phyloP scores from a whole-genome alignment of 2,888 invertebrate genomes.

The Gisinianus flammeolus region DNA sequence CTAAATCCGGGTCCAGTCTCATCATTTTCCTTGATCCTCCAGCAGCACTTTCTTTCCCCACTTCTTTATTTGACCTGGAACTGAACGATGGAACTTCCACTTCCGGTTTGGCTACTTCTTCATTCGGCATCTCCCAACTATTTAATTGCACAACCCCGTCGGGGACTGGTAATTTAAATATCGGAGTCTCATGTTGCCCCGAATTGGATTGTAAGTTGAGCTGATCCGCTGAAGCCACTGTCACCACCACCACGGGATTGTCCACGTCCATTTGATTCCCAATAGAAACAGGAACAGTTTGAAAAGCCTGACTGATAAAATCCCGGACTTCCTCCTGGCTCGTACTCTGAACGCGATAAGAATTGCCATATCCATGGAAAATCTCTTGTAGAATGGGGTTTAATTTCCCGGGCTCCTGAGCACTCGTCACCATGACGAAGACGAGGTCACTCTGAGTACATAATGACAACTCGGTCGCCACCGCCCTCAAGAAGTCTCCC shows the following conservation, averaged over 20 bases:
- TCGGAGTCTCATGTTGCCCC: too few relatives aligned
- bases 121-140: background rate
- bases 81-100: background rate
- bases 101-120: background rate
- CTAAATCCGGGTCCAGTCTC: background rate
- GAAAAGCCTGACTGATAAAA: background rate
- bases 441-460: background rate
- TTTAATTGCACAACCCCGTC: background rate
- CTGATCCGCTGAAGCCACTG: background rate
- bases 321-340: background rate
- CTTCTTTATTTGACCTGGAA: background rate
- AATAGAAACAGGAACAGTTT: background rate
- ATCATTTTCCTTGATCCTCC: background rate
- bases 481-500: background rate
- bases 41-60: background rate
- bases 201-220: background rate
- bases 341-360: background rate
- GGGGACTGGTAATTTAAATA: too few relatives aligned
- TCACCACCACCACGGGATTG: background rate
- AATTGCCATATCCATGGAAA: background rate
- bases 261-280: background rate
- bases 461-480: background rate
- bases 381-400: background rate
- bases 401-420: background rate
- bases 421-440: background rate